Percentiles rank a stretch among this genome's conserved stretches.
These are phyloP conservation scores for Gandaritis pyraliata DNA, from an alignment of 2,888 invertebrate species.

Conservation along the genomic window DNA sequence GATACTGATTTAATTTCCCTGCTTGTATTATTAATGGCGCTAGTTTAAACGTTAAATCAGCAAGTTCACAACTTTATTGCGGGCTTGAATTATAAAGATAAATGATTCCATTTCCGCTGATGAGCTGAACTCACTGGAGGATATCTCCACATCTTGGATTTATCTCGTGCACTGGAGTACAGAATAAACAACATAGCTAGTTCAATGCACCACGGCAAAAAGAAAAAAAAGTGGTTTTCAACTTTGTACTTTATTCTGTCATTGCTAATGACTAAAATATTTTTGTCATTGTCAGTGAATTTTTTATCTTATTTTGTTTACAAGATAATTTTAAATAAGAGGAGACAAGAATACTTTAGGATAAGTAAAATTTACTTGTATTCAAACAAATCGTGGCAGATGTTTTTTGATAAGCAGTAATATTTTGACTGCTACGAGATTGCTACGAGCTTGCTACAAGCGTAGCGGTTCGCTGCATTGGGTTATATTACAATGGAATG, in stretches of 20 bases:
- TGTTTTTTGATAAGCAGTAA: too few relatives aligned
- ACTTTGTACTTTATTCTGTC: too few relatives aligned
- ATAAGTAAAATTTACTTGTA: too few relatives aligned
- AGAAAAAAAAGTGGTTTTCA: too few relatives aligned
- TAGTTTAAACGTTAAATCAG: constrained; percentile 37
- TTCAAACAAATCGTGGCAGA: too few relatives aligned
- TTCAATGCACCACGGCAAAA: constrained; percentile 1
- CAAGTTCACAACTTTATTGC: constrained; percentile 35
- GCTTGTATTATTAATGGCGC: constrained; percentile 11
- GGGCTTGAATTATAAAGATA: constrained; percentile 48
- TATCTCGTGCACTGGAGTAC: constrained; percentile 41
- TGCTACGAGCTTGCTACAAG: neutral
- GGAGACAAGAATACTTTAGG: too few relatives aligned
- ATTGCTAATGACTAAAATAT: too few relatives aligned
- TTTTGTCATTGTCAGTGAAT: too few relatives aligned
- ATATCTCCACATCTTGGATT: constrained; percentile 52
- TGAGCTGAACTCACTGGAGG: constrained; percentile 47
- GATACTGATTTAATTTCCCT: neutral
- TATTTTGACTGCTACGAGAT: neutral
- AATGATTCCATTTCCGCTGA: constrained; percentile 50
- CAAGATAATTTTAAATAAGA: too few relatives aligned
- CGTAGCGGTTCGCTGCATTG: neutral
- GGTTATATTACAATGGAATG: neutral
- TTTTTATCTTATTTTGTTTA: too few relatives aligned
- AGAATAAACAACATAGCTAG: constrained; percentile 11